Conservation (phyloP, 2,113 vertebrate species). For the Poecile atricapillus region DNA sequence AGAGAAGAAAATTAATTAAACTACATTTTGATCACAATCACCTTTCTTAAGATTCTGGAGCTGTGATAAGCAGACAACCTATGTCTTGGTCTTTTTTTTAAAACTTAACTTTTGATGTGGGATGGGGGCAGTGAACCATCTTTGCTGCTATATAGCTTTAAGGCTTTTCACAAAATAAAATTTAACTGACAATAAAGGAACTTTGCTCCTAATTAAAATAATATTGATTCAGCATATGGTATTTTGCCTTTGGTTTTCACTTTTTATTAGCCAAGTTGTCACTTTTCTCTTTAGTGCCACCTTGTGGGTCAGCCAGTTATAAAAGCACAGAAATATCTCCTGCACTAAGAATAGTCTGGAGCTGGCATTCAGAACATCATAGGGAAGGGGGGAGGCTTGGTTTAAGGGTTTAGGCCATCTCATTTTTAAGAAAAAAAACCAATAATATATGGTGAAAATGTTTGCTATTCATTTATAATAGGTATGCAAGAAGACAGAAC, state of each 20-base stretch:
- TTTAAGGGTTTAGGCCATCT: not conserved
- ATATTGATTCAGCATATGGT: slow-evolving; percentile 60
- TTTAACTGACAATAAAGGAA: slow-evolving; percentile 42
- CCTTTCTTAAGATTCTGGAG: not conserved
- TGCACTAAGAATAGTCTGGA: not conserved
- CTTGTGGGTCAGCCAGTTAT: slow-evolving; percentile 73
- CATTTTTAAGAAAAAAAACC: not conserved
- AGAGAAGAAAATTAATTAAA: slow-evolving; percentile 39
- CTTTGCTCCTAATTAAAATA: slow-evolving; percentile 54
- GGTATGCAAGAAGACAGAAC: slow-evolving; percentile 41
- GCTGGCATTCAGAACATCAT: not conserved
- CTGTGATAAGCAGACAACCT: not conserved
- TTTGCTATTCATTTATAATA: slow-evolving; percentile 53
- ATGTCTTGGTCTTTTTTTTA: not conserved
- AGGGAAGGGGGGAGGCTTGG: not conserved
- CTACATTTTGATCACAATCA: slow-evolving; percentile 12
- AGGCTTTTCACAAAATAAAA: slow-evolving; percentile 47
- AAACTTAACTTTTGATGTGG: slow-evolving; percentile 38
- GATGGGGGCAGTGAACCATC: not conserved
- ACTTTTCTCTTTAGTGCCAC: slow-evolving; percentile 80
- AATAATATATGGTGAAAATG: not conserved
- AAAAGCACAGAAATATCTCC: not conserved
- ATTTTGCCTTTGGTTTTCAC: slow-evolving; percentile 59
- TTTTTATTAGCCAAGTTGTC: slow-evolving; percentile 64
- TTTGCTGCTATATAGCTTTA: slow-evolving; percentile 17